Base-by-base conservation (phyloP, 2,797 vertebrate genomes). In the Mus caroli region DNA sequence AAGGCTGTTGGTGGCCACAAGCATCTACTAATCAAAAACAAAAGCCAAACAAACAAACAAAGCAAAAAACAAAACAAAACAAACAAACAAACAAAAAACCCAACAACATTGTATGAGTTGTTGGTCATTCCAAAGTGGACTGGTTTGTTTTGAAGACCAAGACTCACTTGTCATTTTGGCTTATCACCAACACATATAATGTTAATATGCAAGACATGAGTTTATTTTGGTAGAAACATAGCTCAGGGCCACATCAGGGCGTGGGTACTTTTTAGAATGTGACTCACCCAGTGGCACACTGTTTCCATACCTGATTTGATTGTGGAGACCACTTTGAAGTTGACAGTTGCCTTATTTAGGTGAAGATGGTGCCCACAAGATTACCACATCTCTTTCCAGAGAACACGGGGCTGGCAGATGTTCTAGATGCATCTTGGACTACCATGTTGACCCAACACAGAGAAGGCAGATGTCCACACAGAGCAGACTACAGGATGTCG, bases 261-360 rank as follows among this genome's bases (percentile, higher is more conserved):
- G 80, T 97, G 89, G 95, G 96, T 1, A 56, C 62, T 12, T 95
- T 93, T 84, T 76, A 96, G 79, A 96, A 85, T 40, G 62, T 96
- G 97, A 97, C 94, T 97, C 97, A 97, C 67, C 58, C 75, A 14
- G 56, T 17, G 20, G 26, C 11, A 19, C 88, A 93, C 71, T 94
- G 97, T 97, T 96, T 97, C 97, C 96, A 94, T 88, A 96, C 88
- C 78, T 8, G 19, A 73, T 89, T 37, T 88, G 95, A 88, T 79
- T 64, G 22, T n/a, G 88, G 90, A 50, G 84, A 88, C 34, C 37
- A 13, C 84, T 92, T 95, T 96, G 77, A 95, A 95, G 93, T 40
- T 62, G 60, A 69, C 28, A 88, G 62, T 82, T 78, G 91, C 86
- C 86, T 95, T 76, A 96, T 92, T 90, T 92, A 77, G 54, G 89